These are phyloP conservation scores for Aplocera efformata DNA, from an alignment of 2,888 invertebrate species.

Conservation along the genomic window DNA sequence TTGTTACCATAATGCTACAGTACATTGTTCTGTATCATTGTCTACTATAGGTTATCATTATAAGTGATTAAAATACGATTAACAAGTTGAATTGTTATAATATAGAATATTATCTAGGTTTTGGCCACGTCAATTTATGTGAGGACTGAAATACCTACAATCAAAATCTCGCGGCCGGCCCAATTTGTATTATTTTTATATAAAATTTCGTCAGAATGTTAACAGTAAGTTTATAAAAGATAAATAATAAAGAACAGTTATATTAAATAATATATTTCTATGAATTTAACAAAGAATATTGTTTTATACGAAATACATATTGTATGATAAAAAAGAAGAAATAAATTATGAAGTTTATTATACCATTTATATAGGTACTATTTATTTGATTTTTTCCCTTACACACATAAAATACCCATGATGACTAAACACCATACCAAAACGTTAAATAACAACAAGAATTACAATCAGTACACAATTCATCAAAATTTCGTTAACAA, in stretches of 20 bases:
- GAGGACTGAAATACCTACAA: conserved; percentile 14
- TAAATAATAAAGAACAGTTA: conserved; percentile 68
- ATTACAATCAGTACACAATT: too few relatives aligned
- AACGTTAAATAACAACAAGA: too few relatives aligned
- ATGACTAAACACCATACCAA: background rate
- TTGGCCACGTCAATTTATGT: conserved; percentile 38
- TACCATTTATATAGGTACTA: conserved; percentile 71
- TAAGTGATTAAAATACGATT: conserved; percentile 75
- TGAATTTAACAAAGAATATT: conserved; percentile 80
- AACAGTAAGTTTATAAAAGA: conserved; percentile 79
- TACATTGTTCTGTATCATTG: conserved; percentile 72
- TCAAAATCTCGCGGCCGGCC: conserved; percentile 32
- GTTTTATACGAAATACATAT: conserved; percentile 79
- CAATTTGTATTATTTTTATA: conserved; percentile 78
- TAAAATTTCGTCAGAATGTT: conserved; percentile 75
- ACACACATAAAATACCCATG: background rate
- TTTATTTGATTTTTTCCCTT: conserved; percentile 51
- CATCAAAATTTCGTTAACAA: too few relatives aligned
- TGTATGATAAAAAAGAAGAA: conserved; percentile 73
- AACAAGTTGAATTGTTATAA: conserved; percentile 78
- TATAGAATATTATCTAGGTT: conserved; percentile 40
- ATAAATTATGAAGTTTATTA: conserved; percentile 80
- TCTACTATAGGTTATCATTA: conserved; percentile 71
- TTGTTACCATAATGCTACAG: conserved; percentile 78
- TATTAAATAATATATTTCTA: conserved; percentile 81